These are phyloP conservation scores for Pitta sordida DNA, from an alignment of 2,113 vertebrate genomes.

Conservation along the genomic window DNA sequence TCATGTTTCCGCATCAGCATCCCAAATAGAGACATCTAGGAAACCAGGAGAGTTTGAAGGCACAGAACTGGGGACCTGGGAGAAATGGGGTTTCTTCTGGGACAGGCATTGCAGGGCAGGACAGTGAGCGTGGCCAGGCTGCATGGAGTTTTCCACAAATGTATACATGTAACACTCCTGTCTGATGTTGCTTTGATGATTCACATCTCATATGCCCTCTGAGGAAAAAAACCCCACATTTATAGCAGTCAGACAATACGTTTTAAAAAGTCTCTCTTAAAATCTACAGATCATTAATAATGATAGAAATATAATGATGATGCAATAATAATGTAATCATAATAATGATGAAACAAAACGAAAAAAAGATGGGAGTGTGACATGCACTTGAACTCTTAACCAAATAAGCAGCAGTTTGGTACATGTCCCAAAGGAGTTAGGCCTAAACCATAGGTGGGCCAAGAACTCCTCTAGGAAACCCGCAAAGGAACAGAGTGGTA, in stretches of 20 bases:
- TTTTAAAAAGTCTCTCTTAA: neutral
- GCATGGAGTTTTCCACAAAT: neutral
- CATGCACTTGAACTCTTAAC: neutral
- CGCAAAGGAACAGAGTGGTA: neutral
- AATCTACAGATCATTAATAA: neutral
- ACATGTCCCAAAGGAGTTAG: neutral
- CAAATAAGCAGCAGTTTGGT: neutral
- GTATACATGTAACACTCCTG: neutral
- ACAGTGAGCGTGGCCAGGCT: neutral
- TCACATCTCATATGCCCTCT: neutral
- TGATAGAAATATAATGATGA: neutral
- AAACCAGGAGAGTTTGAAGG: neutral
- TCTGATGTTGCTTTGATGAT: neutral
- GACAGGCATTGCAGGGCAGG: neutral
- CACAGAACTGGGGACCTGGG: accelerated
- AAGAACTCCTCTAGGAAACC: neutral
- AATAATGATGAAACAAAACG: neutral
- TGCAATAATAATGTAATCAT: neutral
- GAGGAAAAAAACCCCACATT: neutral
- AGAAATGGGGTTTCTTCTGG: accelerated
- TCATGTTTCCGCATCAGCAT: neutral
- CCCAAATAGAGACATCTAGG: neutral
- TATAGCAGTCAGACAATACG: accelerated
- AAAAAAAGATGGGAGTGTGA: neutral
- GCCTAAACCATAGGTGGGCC: neutral